phyloP scores from a whole-genome alignment of 2,888 invertebrate genomes.

The Chaitophorus viminalis region DNA sequence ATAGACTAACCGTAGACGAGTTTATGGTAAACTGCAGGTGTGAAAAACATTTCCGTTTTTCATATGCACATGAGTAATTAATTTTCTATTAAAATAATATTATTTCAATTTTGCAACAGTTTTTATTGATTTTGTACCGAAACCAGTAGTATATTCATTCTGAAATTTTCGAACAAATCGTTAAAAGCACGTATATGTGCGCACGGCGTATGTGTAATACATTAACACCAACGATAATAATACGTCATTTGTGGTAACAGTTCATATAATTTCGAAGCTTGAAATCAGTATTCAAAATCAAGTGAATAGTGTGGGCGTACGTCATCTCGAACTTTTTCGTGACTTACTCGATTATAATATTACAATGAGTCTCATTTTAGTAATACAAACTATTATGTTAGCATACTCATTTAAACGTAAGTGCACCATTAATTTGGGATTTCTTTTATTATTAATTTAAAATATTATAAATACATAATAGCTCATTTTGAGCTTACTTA shows the following conservation, averaged over 20 bases:
- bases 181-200: not conserved
- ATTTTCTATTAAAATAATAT: not conserved
- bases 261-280: conserved; percentile 2
- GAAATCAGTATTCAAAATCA: conserved; percentile 12
- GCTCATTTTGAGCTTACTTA: not conserved
- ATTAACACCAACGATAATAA: not conserved
- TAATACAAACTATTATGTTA: not conserved
- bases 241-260: not conserved
- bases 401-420: not conserved
- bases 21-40: too few species aligned
- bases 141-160: too few species aligned
- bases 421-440: not conserved
- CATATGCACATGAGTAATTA: too few species aligned
- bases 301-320: conserved; percentile 22
- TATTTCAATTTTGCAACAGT: too few species aligned
- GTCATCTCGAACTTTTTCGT: conserved; percentile 20
- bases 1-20: too few species aligned
- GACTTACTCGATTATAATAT: conserved; percentile 33
- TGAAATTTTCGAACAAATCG: not conserved
- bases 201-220: too few species aligned
- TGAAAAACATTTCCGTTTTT: too few species aligned
- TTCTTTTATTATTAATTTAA: too few species aligned
- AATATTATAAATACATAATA: too few species aligned
- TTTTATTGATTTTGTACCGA: too few species aligned
- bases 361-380: not conserved